Conservation (phyloP, 1,140 invertebrate genomes). For the Lanistes nyassanus region DNA sequence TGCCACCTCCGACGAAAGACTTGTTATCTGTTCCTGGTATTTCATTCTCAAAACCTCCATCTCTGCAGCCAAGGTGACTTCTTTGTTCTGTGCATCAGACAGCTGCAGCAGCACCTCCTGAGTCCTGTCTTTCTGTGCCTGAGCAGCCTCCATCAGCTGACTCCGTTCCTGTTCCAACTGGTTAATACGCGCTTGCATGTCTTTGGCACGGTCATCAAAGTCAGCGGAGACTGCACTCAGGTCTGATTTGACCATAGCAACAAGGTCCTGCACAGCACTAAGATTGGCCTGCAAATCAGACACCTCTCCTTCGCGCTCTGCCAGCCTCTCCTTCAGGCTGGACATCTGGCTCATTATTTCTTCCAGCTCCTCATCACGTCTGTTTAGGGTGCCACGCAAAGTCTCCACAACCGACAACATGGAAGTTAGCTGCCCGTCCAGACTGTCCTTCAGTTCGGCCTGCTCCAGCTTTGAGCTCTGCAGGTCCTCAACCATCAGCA, state of each 20-base stretch:
- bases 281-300: constrained; percentile 10
- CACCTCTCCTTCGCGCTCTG: constrained; percentile 18
- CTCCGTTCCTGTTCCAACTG: constrained; percentile 17
- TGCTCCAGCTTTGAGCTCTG: constrained; percentile 8
- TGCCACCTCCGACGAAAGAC: constrained; percentile 20
- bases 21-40: constrained; percentile 18
- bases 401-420: constrained; percentile 21
- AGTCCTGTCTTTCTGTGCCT: neutral
- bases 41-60: neutral
- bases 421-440: constrained; percentile 12
- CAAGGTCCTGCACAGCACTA: constrained; percentile 3
- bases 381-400: constrained; percentile 3
- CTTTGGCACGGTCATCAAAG: constrained; percentile 14
- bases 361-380: constrained; percentile 10
- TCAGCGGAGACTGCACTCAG: constrained; percentile 24
- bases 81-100: neutral
- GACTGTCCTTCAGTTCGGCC: neutral
- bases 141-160: constrained; percentile 12
- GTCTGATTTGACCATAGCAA: constrained; percentile 16
- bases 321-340: constrained; percentile 10
- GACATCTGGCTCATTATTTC: constrained; percentile 20
- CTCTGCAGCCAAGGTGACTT: constrained; percentile 15
- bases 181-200: constrained; percentile 14
- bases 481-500: constrained; percentile 18
- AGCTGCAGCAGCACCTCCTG: constrained; percentile 5